These are phyloP conservation scores for Bos indicus DNA, from an alignment of 2,113 vertebrate genomes.

Conservation along the genomic window DNA sequence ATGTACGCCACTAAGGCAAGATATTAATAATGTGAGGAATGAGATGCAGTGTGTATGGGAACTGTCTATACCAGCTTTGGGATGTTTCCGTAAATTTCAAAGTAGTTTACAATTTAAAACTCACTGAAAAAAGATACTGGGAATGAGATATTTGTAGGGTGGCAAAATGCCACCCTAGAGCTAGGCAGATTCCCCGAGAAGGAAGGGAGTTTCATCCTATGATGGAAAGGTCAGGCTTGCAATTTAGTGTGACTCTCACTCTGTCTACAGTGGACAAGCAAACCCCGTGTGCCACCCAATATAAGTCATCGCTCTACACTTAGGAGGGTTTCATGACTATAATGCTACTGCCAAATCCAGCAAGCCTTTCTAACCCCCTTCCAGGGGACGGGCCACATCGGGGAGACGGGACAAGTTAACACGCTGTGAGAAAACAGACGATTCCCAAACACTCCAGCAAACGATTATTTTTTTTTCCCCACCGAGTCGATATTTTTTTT, in stretches of 20 bases:
- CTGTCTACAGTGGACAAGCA: background rate
- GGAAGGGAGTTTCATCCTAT: rapidly evolving
- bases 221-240: background rate
- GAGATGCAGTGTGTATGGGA: background rate
- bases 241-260: rapidly evolving
- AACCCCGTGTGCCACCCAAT: background rate
- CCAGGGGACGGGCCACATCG: background rate
- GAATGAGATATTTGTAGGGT: background rate
- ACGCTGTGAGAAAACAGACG: background rate
- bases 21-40: background rate
- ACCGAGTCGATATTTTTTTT: no score
- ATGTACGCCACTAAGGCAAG: background rate
- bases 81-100: background rate
- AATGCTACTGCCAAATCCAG: rapidly evolving
- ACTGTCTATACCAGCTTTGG: background rate
- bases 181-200: rapidly evolving
- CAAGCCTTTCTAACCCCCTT: background rate
- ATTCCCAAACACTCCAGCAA: background rate
- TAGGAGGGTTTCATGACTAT: background rate
- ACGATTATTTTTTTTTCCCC: rapidly evolving
- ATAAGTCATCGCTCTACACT: rapidly evolving
- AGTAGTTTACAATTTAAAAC: background rate
- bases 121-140: background rate
- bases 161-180: no score
- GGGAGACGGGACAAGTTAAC: background rate